phyloP scores from a whole-genome alignment of 1,140 invertebrate species.

The Probaryconus sp. region DNA sequence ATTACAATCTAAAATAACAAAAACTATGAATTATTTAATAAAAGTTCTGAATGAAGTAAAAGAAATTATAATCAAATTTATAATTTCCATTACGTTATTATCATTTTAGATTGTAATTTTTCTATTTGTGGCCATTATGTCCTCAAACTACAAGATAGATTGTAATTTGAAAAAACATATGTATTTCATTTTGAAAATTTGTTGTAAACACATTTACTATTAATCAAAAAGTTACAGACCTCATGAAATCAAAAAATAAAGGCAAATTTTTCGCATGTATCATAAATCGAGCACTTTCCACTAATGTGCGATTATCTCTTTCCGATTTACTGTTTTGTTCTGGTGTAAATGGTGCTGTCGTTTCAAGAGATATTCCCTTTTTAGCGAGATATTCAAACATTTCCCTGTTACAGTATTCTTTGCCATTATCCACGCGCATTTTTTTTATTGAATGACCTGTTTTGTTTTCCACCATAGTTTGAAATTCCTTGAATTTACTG shows the following conservation, averaged over 20 bases:
- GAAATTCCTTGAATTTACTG: slow-evolving; percentile 6
- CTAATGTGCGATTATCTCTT: slow-evolving; percentile 46
- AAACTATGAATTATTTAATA: no score
- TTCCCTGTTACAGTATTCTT: slow-evolving; percentile 63
- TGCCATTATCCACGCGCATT: slow-evolving; percentile 62
- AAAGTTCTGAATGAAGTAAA: no score
- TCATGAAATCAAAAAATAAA: slow-evolving; percentile 60
- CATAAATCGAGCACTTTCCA: slow-evolving; percentile 70
- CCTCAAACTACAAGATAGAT: no score
- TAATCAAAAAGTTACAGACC: no score
- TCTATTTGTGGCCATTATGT: no score
- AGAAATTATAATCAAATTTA: no score
- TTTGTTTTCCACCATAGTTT: neutral
- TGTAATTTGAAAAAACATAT: no score
- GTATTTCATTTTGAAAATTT: no score
- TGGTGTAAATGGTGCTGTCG: slow-evolving; percentile 62
- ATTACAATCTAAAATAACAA: no score
- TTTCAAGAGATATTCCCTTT: slow-evolving; percentile 60
- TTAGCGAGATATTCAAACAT: slow-evolving; percentile 45
- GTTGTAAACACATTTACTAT: no score
- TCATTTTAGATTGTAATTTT: no score
- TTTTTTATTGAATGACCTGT: neutral
- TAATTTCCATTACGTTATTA: no score
- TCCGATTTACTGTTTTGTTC: slow-evolving; percentile 56
- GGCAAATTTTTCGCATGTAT: slow-evolving; percentile 63